These are phyloP conservation scores for Lasioglossum vierecki DNA, from an alignment of 2,888 invertebrate genomes.

Conservation along the genomic window DNA sequence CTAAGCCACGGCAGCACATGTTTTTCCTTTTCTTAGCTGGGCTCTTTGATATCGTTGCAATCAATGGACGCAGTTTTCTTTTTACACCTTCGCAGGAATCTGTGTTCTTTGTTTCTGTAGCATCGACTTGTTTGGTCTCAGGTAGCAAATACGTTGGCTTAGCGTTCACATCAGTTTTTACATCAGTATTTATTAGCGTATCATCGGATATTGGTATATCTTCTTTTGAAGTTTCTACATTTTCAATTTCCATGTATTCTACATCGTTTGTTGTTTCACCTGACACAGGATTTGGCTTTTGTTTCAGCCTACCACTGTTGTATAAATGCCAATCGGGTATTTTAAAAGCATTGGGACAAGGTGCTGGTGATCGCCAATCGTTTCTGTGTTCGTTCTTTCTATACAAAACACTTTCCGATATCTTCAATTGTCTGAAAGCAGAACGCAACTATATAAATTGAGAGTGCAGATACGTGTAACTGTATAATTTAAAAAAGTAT, in stretches of 20 bases:
- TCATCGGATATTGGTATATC: background rate
- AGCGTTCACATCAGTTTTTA: background rate
- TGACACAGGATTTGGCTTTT: constrained; percentile 15
- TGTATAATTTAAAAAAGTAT: no score
- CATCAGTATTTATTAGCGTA: background rate
- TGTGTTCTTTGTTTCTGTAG: background rate
- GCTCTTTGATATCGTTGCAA: constrained; percentile 28
- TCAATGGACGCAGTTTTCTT: constrained; percentile 65
- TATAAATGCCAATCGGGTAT: background rate
- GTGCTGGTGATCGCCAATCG: constrained; percentile 58
- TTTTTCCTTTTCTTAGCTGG: constrained; percentile 9
- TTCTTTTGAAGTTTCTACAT: background rate
- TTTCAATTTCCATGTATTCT: constrained; percentile 48
- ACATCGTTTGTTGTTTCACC: constrained; percentile 16
- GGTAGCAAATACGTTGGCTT: background rate
- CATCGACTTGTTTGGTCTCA: background rate
- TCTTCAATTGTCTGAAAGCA: constrained; percentile 58
- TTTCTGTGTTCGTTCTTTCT: constrained; percentile 42
- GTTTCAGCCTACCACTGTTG: background rate
- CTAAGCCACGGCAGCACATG: constrained; percentile 5
- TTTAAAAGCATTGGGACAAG: constrained; percentile 30
- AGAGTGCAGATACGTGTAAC: no score
- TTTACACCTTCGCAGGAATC: constrained; percentile 54
- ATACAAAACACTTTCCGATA: constrained; percentile 47
- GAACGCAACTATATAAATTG: background rate